Evolutionary conservation across 2,888 invertebrate species (phyloP).

Genomic region (Calliphora vomitoria): DNA sequence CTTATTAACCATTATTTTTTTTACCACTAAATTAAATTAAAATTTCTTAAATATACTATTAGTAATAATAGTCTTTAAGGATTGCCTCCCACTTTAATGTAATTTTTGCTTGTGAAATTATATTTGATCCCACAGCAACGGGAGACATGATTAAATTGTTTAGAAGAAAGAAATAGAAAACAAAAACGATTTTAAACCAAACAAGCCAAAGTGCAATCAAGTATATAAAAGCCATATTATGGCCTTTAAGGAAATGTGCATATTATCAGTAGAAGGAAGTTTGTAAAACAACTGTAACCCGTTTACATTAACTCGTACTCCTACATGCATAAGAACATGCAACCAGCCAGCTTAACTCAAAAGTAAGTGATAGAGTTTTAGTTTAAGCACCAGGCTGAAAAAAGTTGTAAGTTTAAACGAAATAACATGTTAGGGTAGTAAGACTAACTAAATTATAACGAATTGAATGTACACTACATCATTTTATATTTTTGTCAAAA

Average conservation of each 20-base stretch:
- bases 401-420: not conserved
- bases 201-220: slow-evolving; percentile 65
- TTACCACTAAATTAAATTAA: not conserved
- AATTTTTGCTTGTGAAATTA: not conserved
- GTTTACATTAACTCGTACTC: slow-evolving; percentile 8
- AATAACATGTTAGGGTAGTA: not conserved
- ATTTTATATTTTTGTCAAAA: too few species aligned
- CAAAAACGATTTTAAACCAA: slow-evolving; percentile 1
- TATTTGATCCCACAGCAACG: not conserved
- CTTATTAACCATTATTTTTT: too few species aligned
- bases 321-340: not conserved
- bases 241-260: slow-evolving; percentile 63
- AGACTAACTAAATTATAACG: not conserved
- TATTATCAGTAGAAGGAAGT: slow-evolving; percentile 60
- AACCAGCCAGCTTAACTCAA: not conserved
- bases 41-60: not conserved
- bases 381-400: not conserved
- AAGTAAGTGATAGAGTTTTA: not conserved
- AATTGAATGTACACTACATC: not conserved
- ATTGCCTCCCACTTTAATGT: not conserved
- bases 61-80: not conserved
- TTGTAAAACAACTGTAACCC: slow-evolving; percentile 56
- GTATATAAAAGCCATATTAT: slow-evolving; percentile 59
- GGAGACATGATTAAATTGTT: slow-evolving; percentile 5
- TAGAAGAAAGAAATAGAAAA: not conserved